Evolutionary conservation across 2,113 vertebrate genomes (phyloP).

Genomic region (human): GRCh38 chr9:128485501-128486000

Average conservation of each 20-base stretch:
- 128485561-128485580: rapidly evolving
- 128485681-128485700: not conserved
- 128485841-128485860: not conserved
- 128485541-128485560: not conserved
- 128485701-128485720: not conserved
- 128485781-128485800: not conserved
- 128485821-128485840: not conserved
- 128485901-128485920: not conserved
- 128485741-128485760: not conserved
- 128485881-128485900: not conserved
- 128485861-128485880: not conserved
- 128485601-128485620: not conserved
- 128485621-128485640: not conserved
- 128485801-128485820: not conserved
- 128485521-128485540: not conserved
- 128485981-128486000: not conserved
- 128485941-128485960: not conserved
- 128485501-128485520: not conserved
- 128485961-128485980: not conserved
- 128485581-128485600: not conserved
- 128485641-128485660: not conserved
- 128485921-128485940: not conserved
- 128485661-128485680: not conserved
- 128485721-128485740: not conserved
- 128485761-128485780: not conserved